Percentiles rank a stretch among this genome's conserved stretches.
phyloP scores from a whole-genome alignment of 2,113 vertebrate genomes.

The Neolamprologus sp. region DNA sequence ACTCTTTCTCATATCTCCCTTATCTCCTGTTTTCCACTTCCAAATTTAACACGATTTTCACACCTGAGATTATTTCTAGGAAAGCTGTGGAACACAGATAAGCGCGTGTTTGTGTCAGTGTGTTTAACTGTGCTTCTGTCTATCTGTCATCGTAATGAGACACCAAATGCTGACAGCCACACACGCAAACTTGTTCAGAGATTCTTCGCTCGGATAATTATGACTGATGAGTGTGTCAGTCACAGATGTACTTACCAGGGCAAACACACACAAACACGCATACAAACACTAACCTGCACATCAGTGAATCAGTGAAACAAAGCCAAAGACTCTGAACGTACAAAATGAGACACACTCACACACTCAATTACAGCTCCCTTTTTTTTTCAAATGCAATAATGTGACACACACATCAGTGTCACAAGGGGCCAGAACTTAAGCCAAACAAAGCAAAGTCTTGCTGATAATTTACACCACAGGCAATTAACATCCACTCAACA shows the following conservation, averaged over 20 bases:
- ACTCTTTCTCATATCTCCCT: background rate
- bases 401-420: background rate
- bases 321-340: background rate
- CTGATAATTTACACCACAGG: background rate
- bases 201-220: background rate
- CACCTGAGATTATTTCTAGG: background rate
- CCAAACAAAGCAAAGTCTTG: background rate
- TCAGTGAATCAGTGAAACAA: background rate
- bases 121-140: background rate
- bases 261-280: background rate
- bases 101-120: background rate
- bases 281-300: background rate
- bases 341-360: background rate
- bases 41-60: conserved; percentile 17
- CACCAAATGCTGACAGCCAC: background rate
- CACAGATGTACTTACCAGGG: background rate
- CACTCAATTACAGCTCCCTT: background rate
- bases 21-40: background rate
- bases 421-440: background rate
- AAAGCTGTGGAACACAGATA: conserved; percentile 25
- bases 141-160: background rate
- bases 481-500: background rate
- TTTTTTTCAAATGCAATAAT: background rate
- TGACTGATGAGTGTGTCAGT: conserved; percentile 7
- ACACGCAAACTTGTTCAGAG: background rate